These are phyloP conservation scores for Platyura marginata DNA, from an alignment of 1,140 invertebrate genomes.

Conservation along the genomic window DNA sequence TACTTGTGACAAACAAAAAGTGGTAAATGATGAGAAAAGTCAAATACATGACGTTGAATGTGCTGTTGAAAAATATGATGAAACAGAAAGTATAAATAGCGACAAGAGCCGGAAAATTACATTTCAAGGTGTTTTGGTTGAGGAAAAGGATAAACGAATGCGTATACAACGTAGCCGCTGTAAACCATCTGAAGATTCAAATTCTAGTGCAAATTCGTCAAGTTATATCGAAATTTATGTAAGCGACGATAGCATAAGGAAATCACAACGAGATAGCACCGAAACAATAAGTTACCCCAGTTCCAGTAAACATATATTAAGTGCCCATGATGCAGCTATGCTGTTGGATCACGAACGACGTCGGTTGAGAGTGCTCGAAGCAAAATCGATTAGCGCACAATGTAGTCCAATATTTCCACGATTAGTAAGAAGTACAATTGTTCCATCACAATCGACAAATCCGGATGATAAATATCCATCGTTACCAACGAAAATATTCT, in stretches of 20 bases:
- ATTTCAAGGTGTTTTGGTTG: not conserved
- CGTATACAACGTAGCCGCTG: not conserved
- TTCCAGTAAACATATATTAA: not conserved
- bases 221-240: not conserved
- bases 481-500: conserved; percentile 6
- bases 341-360: conserved; percentile 11
- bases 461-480: too few relatives aligned
- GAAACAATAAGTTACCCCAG: not conserved
- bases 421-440: too few relatives aligned
- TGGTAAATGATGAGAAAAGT: not conserved
- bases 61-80: too few relatives aligned
- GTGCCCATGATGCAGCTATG: not conserved
- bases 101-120: not conserved
- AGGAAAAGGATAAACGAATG: not conserved
- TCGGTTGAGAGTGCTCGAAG: conserved; percentile 17
- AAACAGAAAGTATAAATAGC: not conserved
- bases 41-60: too few relatives aligned
- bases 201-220: not conserved
- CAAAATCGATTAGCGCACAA: conserved; percentile 22
- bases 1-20: not conserved
- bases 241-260: not conserved
- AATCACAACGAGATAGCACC: not conserved
- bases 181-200: not conserved
- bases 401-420: conserved; percentile 21
- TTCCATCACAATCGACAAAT: too few relatives aligned